Evolutionary conservation across 2,888 invertebrate species (phyloP).

Genomic region (Ophion ellenae): DNA sequence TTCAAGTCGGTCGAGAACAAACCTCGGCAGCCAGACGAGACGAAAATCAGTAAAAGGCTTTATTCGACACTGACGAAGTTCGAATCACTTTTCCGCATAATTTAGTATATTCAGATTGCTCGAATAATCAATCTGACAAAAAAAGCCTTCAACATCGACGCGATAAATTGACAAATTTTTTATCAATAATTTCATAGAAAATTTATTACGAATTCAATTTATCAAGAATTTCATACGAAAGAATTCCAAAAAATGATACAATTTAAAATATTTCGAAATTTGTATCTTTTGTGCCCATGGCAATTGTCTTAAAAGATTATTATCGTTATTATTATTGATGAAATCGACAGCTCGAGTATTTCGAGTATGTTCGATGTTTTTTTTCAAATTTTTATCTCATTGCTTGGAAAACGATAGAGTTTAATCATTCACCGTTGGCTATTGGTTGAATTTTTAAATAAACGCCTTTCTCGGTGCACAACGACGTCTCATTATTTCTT

Average conservation of each 20-base stretch:
- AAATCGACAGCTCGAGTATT: background rate
- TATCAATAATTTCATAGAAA: background rate
- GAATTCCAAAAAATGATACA: background rate
- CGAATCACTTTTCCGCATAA: too few relatives aligned
- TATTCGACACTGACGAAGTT: too few relatives aligned
- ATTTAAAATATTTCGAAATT: background rate
- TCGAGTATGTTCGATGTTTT: background rate
- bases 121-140: background rate
- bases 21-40: too few relatives aligned
- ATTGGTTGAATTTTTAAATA: background rate
- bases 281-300: background rate
- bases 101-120: too few relatives aligned
- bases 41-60: too few relatives aligned
- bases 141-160: background rate
- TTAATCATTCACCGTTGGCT: background rate
- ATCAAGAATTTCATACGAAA: background rate
- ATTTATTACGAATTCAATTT: background rate
- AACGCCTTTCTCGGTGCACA: conserved; percentile 29
- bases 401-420: background rate
- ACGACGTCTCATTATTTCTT: conserved; percentile 2
- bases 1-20: background rate
- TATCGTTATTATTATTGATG: background rate
- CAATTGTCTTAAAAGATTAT: background rate
- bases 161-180: background rate
- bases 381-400: background rate